Conservation (phyloP, 1,140 invertebrate species). For the Globodera ellingtonae region DNA sequence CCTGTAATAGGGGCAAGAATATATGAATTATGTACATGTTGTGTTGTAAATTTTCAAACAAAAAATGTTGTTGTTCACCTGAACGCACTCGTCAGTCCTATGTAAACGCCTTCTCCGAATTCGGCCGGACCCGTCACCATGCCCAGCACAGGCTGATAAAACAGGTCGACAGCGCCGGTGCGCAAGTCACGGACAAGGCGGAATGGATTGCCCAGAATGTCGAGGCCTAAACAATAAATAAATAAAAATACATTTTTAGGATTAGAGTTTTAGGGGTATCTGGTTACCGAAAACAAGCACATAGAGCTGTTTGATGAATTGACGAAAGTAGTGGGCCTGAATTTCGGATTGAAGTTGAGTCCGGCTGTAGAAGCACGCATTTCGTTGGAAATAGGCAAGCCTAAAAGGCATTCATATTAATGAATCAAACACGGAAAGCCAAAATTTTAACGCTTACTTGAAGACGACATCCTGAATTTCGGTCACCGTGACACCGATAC, state of each 20-base stretch:
- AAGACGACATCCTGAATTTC: slow-evolving; percentile 99
- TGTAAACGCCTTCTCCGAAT: slow-evolving; percentile 89
- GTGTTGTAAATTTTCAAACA: neutral
- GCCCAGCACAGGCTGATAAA: slow-evolving; percentile 96
- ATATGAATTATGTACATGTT: neutral
- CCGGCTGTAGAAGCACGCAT: slow-evolving; percentile 84
- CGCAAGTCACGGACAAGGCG: slow-evolving; percentile 88
- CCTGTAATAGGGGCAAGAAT: slow-evolving; percentile 74
- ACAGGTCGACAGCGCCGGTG: slow-evolving; percentile 92
- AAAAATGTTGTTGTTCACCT: neutral
- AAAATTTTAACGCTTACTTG: slow-evolving; percentile 68
- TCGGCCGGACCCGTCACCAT: slow-evolving; percentile 96
- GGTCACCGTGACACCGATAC: slow-evolving; percentile 77
- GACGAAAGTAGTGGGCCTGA: slow-evolving; percentile 83
- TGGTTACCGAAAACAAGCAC: slow-evolving; percentile 75
- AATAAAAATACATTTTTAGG: no score
- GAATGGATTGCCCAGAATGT: slow-evolving; percentile 97
- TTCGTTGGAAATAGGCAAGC: slow-evolving; percentile 89
- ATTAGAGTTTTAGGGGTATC: no score
- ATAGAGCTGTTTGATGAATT: slow-evolving; percentile 90
- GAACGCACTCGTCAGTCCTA: slow-evolving; percentile 66
- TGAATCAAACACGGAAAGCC: neutral
- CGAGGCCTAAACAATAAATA: slow-evolving; percentile 77
- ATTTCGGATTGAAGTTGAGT: slow-evolving; percentile 81
- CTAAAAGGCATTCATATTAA: slow-evolving; percentile 68